A percentile compares a stretch with the other conserved stretches of the same genome.
These are phyloP conservation scores for Glaucidium brasilianum DNA, from an alignment of 2,113 vertebrate genomes.

Conservation along the genomic window DNA sequence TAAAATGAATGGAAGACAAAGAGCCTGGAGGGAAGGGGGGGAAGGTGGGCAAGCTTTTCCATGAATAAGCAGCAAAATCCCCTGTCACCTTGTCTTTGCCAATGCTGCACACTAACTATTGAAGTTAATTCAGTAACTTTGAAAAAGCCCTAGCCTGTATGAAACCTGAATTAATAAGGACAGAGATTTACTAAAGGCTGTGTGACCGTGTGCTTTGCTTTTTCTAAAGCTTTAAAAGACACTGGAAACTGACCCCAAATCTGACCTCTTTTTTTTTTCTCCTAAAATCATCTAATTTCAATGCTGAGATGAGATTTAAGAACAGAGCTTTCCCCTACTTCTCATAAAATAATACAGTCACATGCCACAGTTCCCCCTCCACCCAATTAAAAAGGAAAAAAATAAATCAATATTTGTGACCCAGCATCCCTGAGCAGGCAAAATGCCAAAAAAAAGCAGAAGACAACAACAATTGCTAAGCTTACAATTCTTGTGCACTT, in stretches of 20 bases:
- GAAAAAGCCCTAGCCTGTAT: neutral
- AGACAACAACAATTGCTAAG: neutral
- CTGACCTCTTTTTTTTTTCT: neutral
- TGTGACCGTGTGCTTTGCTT: neutral
- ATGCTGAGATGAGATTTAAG: neutral
- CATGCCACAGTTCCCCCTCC: neutral
- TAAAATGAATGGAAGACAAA: slow-evolving; percentile 28
- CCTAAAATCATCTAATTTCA: neutral
- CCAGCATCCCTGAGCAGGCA: neutral
- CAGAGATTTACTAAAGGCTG: neutral
- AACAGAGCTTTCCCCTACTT: neutral
- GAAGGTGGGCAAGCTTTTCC: neutral
- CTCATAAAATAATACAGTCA: neutral
- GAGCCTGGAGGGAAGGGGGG: neutral
- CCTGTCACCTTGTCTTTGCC: neutral
- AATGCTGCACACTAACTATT: neutral
- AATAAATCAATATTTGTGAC: neutral
- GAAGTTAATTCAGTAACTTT: slow-evolving; percentile 18
- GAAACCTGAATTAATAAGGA: slow-evolving; percentile 21
- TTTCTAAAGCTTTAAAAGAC: slow-evolving; percentile 28
- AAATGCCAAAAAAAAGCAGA: neutral
- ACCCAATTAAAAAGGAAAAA: neutral
- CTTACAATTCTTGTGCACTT: neutral
- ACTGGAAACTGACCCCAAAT: neutral
- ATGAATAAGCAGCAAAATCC: slow-evolving; percentile 12